Evolutionary conservation across 2,888 invertebrate genomes (phyloP).

Genomic region (Caenorhabditis virilis): DNA sequence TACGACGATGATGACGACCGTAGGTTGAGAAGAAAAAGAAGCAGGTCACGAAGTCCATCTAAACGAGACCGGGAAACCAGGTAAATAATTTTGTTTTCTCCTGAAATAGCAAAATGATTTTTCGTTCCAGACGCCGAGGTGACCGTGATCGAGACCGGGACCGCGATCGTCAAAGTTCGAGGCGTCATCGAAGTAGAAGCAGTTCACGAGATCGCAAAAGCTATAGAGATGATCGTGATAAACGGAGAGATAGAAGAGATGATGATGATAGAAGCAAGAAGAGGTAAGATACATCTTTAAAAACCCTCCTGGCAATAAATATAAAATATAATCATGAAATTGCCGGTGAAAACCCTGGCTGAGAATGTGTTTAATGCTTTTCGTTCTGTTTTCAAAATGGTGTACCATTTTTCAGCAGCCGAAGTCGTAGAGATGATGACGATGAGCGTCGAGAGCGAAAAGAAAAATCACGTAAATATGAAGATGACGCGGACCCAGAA

Average conservation of each 20-base stretch:
- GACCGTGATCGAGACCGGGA: constrained; percentile 15
- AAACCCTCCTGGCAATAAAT: not conserved
- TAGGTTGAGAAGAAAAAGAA: constrained; percentile 19
- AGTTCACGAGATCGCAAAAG: constrained; percentile 21
- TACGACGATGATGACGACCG: constrained; percentile 27
- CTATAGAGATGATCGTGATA: constrained; percentile 37
- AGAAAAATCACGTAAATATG: constrained; percentile 5
- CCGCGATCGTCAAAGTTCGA: constrained; percentile 6
- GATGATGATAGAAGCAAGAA: constrained; percentile 31
- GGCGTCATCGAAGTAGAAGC: constrained; percentile 31
- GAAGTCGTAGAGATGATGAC: constrained; percentile 21
- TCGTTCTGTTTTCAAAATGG: too few species aligned
- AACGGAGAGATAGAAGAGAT: constrained; percentile 20
- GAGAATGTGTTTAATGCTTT: too few species aligned
- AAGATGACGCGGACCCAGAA: not conserved
- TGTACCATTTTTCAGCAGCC: too few species aligned
- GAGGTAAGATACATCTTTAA: not conserved
- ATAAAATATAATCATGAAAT: too few species aligned
- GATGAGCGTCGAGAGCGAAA: constrained; percentile 21
- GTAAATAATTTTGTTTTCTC: too few species aligned
- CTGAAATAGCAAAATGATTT: too few species aligned
- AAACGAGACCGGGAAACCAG: constrained; percentile 21
- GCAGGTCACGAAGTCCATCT: constrained; percentile 23
- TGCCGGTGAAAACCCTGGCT: too few species aligned
- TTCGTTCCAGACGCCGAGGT: constrained; percentile 9